Evolutionary conservation across 2,888 invertebrate species (phyloP).

Genomic region (Glaucopsyche alexis): DNA sequence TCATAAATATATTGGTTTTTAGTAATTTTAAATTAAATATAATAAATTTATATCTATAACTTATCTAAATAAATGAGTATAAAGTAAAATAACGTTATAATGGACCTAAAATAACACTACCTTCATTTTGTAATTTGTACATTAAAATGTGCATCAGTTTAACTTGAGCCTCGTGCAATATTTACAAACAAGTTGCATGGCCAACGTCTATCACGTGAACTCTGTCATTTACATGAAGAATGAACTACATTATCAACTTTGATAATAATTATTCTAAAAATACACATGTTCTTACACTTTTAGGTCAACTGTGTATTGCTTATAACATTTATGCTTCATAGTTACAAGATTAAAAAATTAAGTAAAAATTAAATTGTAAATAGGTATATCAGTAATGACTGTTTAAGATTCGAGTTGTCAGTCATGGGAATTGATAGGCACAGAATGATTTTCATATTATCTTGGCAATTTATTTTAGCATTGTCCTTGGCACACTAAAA

Average conservation of each 20-base stretch:
- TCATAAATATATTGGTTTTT: slow-evolving; percentile 8
- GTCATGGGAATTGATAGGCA: neutral
- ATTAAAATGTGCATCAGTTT: slow-evolving; percentile 18
- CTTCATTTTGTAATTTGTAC: neutral
- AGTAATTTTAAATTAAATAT: neutral
- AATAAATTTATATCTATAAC: too few species aligned
- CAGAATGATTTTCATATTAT: slow-evolving; percentile 30
- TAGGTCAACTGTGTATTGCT: slow-evolving; percentile 42
- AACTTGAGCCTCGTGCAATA: neutral
- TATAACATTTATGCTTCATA: neutral
- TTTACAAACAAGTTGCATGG: slow-evolving; percentile 37
- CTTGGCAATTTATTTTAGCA: slow-evolving; percentile 19
- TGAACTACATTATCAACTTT: slow-evolving; percentile 58
- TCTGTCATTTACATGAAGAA: slow-evolving; percentile 48
- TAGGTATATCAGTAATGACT: too few species aligned
- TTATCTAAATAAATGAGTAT: too few species aligned
- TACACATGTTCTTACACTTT: slow-evolving; percentile 44
- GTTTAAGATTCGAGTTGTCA: neutral
- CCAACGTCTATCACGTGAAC: slow-evolving; percentile 49
- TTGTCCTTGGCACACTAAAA: slow-evolving; percentile 24
- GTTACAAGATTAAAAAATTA: neutral
- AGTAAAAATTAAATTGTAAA: neutral
- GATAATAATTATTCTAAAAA: slow-evolving; percentile 59
- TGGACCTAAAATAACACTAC: too few species aligned
- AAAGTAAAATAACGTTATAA: too few species aligned